These are phyloP conservation scores for Muscicapa adusta DNA, from an alignment of 2,113 vertebrate species.

Conservation along the genomic window DNA sequence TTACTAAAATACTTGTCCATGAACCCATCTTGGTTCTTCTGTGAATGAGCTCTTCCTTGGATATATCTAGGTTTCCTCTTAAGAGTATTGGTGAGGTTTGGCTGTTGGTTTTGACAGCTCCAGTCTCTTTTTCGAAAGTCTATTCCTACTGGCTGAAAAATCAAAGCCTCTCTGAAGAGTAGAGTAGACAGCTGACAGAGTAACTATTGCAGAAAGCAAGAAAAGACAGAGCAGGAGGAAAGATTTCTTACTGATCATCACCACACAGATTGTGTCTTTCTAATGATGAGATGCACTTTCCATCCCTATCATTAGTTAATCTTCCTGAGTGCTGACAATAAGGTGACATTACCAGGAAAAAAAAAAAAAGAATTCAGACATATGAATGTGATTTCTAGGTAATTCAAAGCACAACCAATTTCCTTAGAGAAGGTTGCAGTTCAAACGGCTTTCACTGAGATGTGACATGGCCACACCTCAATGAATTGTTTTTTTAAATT, in stretches of 20 bases:
- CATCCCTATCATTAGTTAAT: not conserved
- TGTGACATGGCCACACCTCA: not conserved
- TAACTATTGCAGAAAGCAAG: not conserved
- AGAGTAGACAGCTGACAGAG: not conserved
- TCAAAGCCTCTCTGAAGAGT: not conserved
- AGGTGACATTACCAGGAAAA: not conserved
- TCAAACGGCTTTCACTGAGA: not conserved
- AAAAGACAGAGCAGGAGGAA: not conserved
- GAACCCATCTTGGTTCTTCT: not conserved
- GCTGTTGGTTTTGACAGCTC: not conserved
- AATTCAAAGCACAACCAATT: not conserved
- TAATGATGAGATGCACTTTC: not conserved
- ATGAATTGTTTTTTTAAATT: conserved; percentile 1
- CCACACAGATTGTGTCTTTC: not conserved
- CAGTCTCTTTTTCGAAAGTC: not conserved
- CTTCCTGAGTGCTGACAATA: not conserved
- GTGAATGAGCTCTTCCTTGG: not conserved
- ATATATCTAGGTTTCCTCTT: not conserved
- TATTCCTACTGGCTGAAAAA: not conserved
- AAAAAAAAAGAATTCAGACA: not conserved
- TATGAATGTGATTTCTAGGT: not conserved
- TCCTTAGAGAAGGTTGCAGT: not conserved
- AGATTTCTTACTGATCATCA: not conserved
- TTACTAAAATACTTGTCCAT: not conserved
- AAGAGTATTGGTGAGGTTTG: not conserved